These are phyloP conservation scores for Botia kubotai DNA, from an alignment of 2,797 vertebrate species.

Conservation along the genomic window DNA sequence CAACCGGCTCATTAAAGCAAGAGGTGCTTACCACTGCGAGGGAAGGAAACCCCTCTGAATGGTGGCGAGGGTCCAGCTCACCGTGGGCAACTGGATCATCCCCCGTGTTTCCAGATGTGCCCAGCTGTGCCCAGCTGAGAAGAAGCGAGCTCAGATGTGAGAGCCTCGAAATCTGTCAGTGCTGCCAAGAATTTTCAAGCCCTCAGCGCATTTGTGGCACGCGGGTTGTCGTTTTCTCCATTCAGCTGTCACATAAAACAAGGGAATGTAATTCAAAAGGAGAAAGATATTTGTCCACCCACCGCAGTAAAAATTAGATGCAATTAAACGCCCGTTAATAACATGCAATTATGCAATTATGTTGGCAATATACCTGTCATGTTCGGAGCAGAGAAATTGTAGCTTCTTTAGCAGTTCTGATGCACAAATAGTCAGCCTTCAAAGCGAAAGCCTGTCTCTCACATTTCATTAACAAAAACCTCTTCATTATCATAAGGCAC, in stretches of 20 bases:
- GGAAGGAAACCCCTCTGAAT: conserved; percentile 46
- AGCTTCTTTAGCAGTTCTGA: conserved; percentile 33
- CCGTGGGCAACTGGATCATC: conserved; percentile 43
- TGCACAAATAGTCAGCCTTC: conserved; percentile 34
- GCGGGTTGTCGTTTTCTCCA: conserved; percentile 13
- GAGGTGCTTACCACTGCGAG: conserved; percentile 41
- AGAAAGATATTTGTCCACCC: conserved; percentile 39
- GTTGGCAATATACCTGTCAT: conserved; percentile 40
- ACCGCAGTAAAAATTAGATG: conserved; percentile 34
- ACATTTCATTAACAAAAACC: conserved; percentile 13
- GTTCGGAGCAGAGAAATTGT: conserved; percentile 11
- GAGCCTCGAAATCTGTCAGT: neutral
- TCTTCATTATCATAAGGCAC: conserved; percentile 10
- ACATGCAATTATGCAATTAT: conserved; percentile 41
- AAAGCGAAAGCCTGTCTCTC: conserved; percentile 35
- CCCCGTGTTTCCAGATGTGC: conserved; percentile 6
- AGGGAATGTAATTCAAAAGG: conserved; percentile 20
- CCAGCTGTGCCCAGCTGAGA: conserved; percentile 45
- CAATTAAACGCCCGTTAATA: conserved; percentile 43
- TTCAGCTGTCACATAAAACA: conserved; percentile 42
- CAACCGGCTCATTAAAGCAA: conserved; percentile 72
- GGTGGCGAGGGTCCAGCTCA: conserved; percentile 43
- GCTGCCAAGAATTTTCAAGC: conserved; percentile 28
- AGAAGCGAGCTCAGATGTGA: conserved; percentile 22
- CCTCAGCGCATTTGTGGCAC: conserved; percentile 15